Evolutionary conservation across 2,888 invertebrate species (phyloP), one percentile per base, ranked within the genome.

Genomic region (Ormyrus rosae): DNA sequence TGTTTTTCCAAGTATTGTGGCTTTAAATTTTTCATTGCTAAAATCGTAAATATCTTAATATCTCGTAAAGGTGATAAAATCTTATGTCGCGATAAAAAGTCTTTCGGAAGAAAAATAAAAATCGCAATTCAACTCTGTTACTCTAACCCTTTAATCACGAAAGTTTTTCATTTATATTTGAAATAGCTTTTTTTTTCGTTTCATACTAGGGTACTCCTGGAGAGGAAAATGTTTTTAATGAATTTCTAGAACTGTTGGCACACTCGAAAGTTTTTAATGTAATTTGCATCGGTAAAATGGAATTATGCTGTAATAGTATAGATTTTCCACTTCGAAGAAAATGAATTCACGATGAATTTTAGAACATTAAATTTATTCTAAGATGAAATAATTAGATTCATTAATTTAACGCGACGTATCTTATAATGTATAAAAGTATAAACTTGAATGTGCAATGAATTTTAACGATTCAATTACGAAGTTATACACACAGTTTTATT

Each of bases 401-500:
- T 2, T 34, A 34, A 34, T 34, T 34, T 34, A 4, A 63, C 13
- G 64, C 2, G 50, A 50, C 11, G 50, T n/a, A 50, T 64, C 11
- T 64, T 6, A 50, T 64, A 50, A 64, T 11, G 46, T 73, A 73
- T 19, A 64, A 73, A 73, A 73, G 65, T 73, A 56, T 56, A 56
- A 73, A 73, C 34, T 64, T 64, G 55, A 64, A 48, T 53, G 46
- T 56, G 19, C 10, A 48, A 56, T 55, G 13, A 64, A 56, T 11
- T 9, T 45, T 34, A 19, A 55, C 46, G 7, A 53, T 64, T 64
- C 6, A 5, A 55, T 73, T 73, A 48, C 46, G 34, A 73, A 53
- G n/a, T 7, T 46, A 64, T 51, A 13, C 34, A 34, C 34, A 34
- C 34, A 34, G 34, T 34, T 34, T 60, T 53, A n/a, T 55, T 11